Percentiles rank a stretch among this genome's conserved stretches.
Evolutionary conservation across 2,888 invertebrate genomes (phyloP).

Genomic region (Auanema freiburgensis): DNA sequence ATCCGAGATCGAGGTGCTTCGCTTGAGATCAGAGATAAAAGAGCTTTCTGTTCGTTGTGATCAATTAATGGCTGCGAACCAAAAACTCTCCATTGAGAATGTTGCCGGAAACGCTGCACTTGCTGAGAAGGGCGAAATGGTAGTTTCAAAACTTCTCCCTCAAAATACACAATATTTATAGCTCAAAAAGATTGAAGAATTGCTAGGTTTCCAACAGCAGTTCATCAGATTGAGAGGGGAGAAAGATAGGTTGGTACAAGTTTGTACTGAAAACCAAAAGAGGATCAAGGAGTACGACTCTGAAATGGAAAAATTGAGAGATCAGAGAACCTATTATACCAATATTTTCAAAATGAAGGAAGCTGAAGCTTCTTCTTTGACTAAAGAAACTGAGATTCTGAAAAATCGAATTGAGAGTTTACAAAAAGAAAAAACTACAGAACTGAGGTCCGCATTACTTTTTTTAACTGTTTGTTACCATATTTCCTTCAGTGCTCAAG

Average conservation of each 20-base stretch:
- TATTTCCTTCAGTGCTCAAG: background rate
- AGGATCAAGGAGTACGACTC: background rate
- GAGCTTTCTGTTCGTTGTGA: constrained; percentile 27
- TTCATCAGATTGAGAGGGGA: constrained; percentile 24
- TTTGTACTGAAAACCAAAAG: constrained; percentile 20
- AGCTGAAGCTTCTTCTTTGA: too few species aligned
- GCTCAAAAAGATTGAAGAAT: constrained; percentile 25
- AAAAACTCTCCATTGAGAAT: constrained; percentile 28
- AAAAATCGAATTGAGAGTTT: too few species aligned
- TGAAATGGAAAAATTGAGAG: too few species aligned
- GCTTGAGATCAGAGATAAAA: constrained; percentile 33
- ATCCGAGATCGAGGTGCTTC: constrained; percentile 40
- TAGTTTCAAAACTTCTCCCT: constrained; percentile 3
- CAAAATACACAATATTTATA: too few species aligned
- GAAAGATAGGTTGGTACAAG: constrained; percentile 20
- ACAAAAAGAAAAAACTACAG: too few species aligned
- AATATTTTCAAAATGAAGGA: too few species aligned
- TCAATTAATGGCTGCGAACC: constrained; percentile 25
- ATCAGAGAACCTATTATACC: too few species aligned
- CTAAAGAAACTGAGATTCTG: too few species aligned
- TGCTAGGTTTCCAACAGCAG: constrained; percentile 25
- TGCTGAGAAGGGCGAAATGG: constrained; percentile 28
- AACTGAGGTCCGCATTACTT: too few species aligned
- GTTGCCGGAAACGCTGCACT: constrained; percentile 22
- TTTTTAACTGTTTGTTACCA: too few species aligned